Percentiles rank a stretch among this genome's conserved stretches.
phyloP scores from a whole-genome alignment of 1,140 invertebrate species.

The Apis laboriosa region DNA sequence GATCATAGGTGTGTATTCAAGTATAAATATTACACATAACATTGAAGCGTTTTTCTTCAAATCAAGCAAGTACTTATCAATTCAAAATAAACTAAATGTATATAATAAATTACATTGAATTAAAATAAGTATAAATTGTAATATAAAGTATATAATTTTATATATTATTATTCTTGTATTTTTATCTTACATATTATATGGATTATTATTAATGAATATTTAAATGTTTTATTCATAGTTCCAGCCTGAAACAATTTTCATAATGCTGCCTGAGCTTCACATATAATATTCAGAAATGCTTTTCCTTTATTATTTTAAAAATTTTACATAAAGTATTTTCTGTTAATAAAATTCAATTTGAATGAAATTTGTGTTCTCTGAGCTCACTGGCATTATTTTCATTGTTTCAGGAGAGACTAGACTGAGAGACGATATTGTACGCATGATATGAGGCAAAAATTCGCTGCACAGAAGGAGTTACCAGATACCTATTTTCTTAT shows the following conservation, averaged over 20 bases:
- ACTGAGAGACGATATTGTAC: constrained; percentile 65
- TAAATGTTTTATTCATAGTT: constrained; percentile 65
- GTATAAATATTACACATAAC: background rate
- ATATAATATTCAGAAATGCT: constrained; percentile 59
- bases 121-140: background rate
- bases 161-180: constrained; percentile 46
- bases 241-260: constrained; percentile 81
- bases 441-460: constrained; percentile 61
- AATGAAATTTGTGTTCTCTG: constrained; percentile 50
- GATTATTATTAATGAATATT: constrained; percentile 49
- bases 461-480: constrained; percentile 58
- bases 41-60: background rate
- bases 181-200: constrained; percentile 40
- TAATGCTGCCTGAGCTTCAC: constrained; percentile 80
- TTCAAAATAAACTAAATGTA: background rate
- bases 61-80: background rate
- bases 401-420: constrained; percentile 81
- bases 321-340: constrained; percentile 53
- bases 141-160: constrained; percentile 7
- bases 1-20: background rate
- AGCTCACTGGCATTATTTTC: constrained; percentile 81
- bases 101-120: background rate
- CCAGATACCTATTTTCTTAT: constrained; percentile 51
- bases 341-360: constrained; percentile 57
- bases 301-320: constrained; percentile 61